Evolutionary conservation across 2,888 invertebrate species (phyloP), one percentile per base, ranked within the genome.

Genomic region (Sphaeridia pumilis): DNA sequence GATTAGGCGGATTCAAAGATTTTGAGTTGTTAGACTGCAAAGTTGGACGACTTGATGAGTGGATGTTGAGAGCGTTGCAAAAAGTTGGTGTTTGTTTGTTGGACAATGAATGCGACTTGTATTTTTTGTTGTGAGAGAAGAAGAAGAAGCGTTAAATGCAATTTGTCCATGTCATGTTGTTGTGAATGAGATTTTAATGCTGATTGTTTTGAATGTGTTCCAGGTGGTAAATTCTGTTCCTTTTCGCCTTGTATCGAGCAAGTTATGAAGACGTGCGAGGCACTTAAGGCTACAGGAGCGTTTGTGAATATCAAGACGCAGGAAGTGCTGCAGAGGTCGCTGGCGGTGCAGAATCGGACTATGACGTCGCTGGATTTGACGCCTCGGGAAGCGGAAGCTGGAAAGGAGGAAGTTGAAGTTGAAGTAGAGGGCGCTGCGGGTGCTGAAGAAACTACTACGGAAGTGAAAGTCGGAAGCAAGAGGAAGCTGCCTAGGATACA

Each of bases 231-330:
- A 65, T 79, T 98, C 61, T 94, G 95, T 70, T 93, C 93, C 0
- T 98, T 98, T 74, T 97, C 97, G 1, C 98, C 98, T 0, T 99
- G 98, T 72, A 94, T 99, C 62, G 98, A 99, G 72, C 98, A 98
- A 78, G 94, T 95, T 0, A 94, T 95, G 72, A 80, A 83, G 58
- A 89, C 88, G 7, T 89, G 87, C 69, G 70, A 76, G 35, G 77
- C 77, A 24, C 74, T 98, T 27, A 73, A 78, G 49, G 74, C 80
- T 34, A 70, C 59, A 24, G 53, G 78, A 41, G 87, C 88, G 4
- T 95, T 94, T 70, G 78, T 82, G 52, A 88, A 92, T 65, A 75
- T 94, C 49, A 77, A 79, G 65, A 93, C 93, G 0, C 76, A 87
- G 72, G 95, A 97, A 71, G 84, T 92, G 61, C 73, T 92, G 58